Evolutionary conservation across 2,888 invertebrate species (phyloP).

Genomic region (Myopa tessellatipennis): DNA sequence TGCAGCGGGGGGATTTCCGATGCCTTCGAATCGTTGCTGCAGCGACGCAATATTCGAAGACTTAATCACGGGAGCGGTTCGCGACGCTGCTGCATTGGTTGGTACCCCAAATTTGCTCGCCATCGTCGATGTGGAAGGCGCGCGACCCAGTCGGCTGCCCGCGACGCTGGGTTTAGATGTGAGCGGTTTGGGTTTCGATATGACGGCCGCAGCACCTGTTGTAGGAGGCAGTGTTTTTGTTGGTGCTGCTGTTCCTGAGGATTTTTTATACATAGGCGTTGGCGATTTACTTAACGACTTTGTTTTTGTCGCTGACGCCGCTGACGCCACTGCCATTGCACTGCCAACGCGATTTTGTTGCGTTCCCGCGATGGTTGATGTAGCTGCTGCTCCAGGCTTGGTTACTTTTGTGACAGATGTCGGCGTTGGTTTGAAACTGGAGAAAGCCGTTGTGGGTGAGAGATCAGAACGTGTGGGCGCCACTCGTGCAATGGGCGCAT

Average conservation of each 20-base stretch:
- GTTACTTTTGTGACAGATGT: slow-evolving; percentile 23
- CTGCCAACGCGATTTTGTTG: neutral
- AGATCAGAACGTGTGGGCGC: slow-evolving; percentile 65
- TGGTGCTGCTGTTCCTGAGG: slow-evolving; percentile 49
- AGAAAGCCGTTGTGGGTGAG: slow-evolving; percentile 61
- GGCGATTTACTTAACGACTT: slow-evolving; percentile 50
- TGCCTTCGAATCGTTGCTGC: slow-evolving; percentile 59
- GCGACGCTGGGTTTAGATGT: slow-evolving; percentile 56
- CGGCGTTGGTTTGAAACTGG: slow-evolving; percentile 63
- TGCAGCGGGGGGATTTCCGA: slow-evolving; percentile 26
- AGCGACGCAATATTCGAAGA: slow-evolving; percentile 59
- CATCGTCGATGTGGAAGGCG: slow-evolving; percentile 44
- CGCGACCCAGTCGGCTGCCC: slow-evolving; percentile 34
- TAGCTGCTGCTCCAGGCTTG: slow-evolving; percentile 40
- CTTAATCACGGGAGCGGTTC: slow-evolving; percentile 55
- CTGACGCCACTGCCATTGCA: slow-evolving; percentile 42
- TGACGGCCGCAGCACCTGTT: slow-evolving; percentile 57
- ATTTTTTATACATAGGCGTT: slow-evolving; percentile 51
- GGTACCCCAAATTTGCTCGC: slow-evolving; percentile 34
- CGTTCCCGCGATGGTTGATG: neutral
- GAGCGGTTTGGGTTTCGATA: slow-evolving; percentile 61
- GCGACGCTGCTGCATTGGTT: slow-evolving; percentile 37
- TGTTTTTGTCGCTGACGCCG: slow-evolving; percentile 37
- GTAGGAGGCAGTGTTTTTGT: slow-evolving; percentile 54
- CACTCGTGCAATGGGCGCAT: slow-evolving; percentile 72